Evolutionary conservation across 2,888 invertebrate genomes (phyloP), one percentile per base, ranked within the genome.

Genomic region (Seira musarum): DNA sequence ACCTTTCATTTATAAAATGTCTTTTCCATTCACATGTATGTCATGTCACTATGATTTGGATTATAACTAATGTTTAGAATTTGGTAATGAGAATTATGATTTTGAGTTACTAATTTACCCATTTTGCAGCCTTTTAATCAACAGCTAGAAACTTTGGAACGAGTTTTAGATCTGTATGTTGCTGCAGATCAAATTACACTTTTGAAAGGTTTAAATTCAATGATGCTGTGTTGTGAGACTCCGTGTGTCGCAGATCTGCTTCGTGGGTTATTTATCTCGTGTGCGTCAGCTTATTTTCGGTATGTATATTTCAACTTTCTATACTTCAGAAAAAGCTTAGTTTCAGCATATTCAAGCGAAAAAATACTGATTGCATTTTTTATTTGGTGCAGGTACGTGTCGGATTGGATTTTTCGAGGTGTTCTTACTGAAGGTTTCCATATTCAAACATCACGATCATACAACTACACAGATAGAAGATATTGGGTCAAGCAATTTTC

Each of bases 401-500:
- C 85, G 0, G 80, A 87, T 61, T 87, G 87, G 87, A 80, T 83
- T 25, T 87, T 85, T 71, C 73, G 84, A 30, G 87, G 87, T 17
- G 61, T 61, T 1, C 78, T 87, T 0, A 71, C 82, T 0, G 67
- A 77, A 6, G 85, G 86, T 35, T 87, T 87, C 80, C 85, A 85
- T 66, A 85, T 87, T 25, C 70, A 79, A 75, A 79, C 67, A 49
- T 30, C 30, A 19, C 69, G 69, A n/a, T 49, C 57, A 2, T 65
- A 57, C 13, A 63, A 67, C n/a, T 81, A 81, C 15, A 68, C 70
- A 17, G 85, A 86, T 46, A 71, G 87, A 40, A 64, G 84, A 30
- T 86, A 82, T 65, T 87, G 87, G 87, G 83, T 86, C 0, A 84
- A 85, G 17, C 84, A 85, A 53, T 87, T 85, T 65, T 49, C 70